Conservation (phyloP, 2,113 vertebrate genomes). For the Cochlearius cochlearius region DNA sequence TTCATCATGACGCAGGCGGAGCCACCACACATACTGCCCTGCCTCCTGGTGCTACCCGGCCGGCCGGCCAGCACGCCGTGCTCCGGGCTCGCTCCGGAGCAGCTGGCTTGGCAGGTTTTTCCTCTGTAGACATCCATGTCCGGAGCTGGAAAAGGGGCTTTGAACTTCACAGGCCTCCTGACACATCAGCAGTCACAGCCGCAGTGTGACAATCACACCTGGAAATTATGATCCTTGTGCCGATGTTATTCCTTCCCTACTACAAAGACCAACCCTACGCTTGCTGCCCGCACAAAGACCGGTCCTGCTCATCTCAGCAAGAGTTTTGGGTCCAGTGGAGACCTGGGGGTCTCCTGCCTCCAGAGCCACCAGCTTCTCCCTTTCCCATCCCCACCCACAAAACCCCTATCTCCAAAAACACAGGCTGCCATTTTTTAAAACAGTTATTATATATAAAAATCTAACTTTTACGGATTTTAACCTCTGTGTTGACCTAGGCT, state of each 20-base stretch:
- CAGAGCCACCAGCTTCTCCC: neutral
- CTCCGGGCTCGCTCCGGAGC: neutral
- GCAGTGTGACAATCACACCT: neutral
- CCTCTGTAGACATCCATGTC: neutral
- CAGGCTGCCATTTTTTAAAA: neutral
- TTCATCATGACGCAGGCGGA: neutral
- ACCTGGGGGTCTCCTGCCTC: neutral
- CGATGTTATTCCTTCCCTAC: fast-evolving
- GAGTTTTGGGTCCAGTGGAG: neutral
- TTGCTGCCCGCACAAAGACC: neutral
- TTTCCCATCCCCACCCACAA: neutral
- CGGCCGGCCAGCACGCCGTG: fast-evolving
- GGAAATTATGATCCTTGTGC: neutral
- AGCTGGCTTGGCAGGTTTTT: neutral
- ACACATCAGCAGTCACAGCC: neutral
- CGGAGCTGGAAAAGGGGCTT: neutral
- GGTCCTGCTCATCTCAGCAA: neutral
- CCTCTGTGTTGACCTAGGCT: neutral
- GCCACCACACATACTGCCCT: neutral
- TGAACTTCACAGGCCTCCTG: neutral
- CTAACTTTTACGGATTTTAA: neutral
- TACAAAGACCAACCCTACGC: neutral
- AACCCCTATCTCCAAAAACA: neutral
- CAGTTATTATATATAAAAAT: neutral
- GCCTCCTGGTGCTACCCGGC: neutral